Evolutionary conservation across 2,113 vertebrate species (phyloP).

Genomic region (Phylloscopus trochiloides): DNA sequence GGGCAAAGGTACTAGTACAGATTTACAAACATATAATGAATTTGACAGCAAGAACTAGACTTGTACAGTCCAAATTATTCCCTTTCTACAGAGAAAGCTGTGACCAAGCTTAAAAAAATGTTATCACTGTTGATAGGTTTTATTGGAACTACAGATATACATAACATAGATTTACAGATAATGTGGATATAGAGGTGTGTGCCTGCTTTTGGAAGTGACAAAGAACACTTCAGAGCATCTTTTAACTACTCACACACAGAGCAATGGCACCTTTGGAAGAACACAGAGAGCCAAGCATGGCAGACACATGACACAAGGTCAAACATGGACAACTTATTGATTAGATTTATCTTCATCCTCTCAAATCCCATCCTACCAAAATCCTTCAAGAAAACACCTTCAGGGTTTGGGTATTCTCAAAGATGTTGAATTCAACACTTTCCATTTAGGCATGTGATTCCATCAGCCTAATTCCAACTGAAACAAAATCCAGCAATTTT

Average conservation of each 20-base stretch:
- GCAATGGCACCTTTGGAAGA: not conserved
- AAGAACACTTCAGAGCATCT: not conserved
- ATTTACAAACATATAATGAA: not conserved
- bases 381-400: not conserved
- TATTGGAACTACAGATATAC: not conserved
- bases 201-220: not conserved
- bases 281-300: not conserved
- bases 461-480: not conserved
- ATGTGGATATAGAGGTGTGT: not conserved
- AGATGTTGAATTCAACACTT: not conserved
- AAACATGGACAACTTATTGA: not conserved
- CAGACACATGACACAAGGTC: not conserved
- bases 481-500: not conserved
- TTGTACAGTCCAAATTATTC: not conserved
- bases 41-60: not conserved
- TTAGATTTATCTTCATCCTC: not conserved
- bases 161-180: not conserved
- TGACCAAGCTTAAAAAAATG: not conserved
- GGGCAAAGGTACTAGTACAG: not conserved
- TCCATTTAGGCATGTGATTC: not conserved
- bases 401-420: accelerated
- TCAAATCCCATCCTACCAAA: not conserved
- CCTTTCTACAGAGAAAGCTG: not conserved
- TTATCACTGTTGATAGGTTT: accelerated
- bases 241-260: not conserved